Evolutionary conservation across 2,797 vertebrate species (phyloP).

Genomic region (Xyrichtys novacula): DNA sequence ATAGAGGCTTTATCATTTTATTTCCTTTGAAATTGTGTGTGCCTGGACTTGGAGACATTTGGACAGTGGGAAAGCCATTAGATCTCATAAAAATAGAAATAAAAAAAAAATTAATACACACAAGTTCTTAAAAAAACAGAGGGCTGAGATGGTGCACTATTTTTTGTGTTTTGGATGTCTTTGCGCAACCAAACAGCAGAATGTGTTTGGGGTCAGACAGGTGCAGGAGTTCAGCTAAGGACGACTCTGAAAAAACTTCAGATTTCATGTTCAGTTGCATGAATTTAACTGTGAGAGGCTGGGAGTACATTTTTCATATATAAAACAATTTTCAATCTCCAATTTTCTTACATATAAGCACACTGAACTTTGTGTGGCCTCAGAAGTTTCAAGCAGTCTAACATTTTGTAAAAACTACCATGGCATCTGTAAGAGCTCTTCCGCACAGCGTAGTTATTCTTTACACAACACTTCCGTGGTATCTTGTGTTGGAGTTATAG

Average conservation of each 20-base stretch:
- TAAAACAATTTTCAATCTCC: background rate
- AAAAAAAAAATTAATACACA: no score
- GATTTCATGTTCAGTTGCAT: slow-evolving; percentile 18
- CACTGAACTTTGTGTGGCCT: no score
- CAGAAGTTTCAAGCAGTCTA: no score
- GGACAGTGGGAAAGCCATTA: background rate
- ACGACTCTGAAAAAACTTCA: slow-evolving; percentile 21
- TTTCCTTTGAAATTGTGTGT: slow-evolving; percentile 13
- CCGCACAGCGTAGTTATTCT: background rate
- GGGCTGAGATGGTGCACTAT: background rate
- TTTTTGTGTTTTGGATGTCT: slow-evolving; percentile 22
- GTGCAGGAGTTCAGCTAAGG: slow-evolving; percentile 63
- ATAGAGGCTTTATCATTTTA: slow-evolving; percentile 28
- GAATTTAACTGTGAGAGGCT: background rate
- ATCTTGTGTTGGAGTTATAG: no score
- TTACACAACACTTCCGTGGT: no score
- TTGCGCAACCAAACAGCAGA: slow-evolving; percentile 29
- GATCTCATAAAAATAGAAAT: background rate
- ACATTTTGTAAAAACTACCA: background rate
- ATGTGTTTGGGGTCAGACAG: slow-evolving; percentile 68
- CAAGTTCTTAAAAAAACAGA: background rate
- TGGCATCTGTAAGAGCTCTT: background rate
- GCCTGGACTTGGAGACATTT: slow-evolving; percentile 1
- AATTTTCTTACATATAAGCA: background rate
- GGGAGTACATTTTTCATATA: background rate